Base-by-base conservation (phyloP, 2,888 invertebrate genomes). In the Malthinus flaveolus region DNA sequence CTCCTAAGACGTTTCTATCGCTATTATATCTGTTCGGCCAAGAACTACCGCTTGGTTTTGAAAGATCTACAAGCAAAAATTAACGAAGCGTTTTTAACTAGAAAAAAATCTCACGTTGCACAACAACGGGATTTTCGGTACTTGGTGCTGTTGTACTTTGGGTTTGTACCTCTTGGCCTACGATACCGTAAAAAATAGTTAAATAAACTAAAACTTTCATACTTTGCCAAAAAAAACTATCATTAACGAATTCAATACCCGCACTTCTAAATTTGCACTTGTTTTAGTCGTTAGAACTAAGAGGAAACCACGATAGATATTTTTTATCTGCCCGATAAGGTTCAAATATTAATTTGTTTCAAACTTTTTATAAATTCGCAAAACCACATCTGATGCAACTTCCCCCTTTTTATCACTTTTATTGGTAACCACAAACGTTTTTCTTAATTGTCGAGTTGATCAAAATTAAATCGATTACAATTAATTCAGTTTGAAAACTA, bases 271-370 rank as follows among this genome's bases (percentile, higher is more conserved):
- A 5, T 5, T 23, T 2, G 5, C 2, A 2, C 2, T 23, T 23
- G 5, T 23, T 23, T 23, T 23, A 23, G 33, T 7, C 7, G n/a
- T 5, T 34, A 36, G 36, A 6, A 32, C 31, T 36, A 23, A 45
- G 11, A 58, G 58, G 58, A 58, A 58, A 49, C 58, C 58, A 48
- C 58, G 53, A 45, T 7, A 53, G 58, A 58, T 58, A 52, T 23
- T 45, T 23, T 23, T 49, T 58, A 58, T 58, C 58, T 51, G 5
- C 9, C 33, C 7, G 57, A 57, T 57, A 57, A 52, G 31, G 7
- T 13, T 15, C 10, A 42, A 23, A 6, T 15, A 15, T n/a, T 15
- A 15, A 42, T n/a, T 42, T 42, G 3, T 11, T 35, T 11, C 36
- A 23, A 23, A 23, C 23, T 23, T 23, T 23, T 23, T 23, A 2